Conservation (phyloP, 92 coral and sea anemone genomes). For the Virgularia gustaviana region DNA sequence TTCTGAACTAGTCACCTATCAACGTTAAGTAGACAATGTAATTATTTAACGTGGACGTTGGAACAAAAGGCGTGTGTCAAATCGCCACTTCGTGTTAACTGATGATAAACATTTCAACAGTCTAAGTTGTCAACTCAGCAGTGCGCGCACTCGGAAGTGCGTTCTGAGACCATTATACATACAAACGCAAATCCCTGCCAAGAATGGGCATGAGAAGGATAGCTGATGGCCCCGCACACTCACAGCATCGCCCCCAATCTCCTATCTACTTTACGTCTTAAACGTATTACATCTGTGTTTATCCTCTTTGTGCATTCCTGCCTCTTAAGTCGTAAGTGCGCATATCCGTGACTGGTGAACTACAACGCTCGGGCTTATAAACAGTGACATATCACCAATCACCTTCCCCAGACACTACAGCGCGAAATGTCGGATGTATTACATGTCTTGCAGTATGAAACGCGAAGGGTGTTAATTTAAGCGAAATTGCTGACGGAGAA, state of each 20-base stretch:
- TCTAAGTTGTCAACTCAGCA: slow-evolving; percentile 25
- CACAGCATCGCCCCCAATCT: no score
- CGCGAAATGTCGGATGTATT: slow-evolving; percentile 18
- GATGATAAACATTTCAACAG: slow-evolving; percentile 36
- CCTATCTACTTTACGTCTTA: no score
- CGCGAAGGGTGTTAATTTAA: slow-evolving; percentile 21
- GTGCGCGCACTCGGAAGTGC: slow-evolving; percentile 22
- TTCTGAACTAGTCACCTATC: no score
- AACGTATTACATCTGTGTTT: not conserved
- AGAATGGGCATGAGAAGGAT: no score
- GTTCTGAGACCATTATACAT: slow-evolving; percentile 1
- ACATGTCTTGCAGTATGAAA: no score
- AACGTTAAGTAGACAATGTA: slow-evolving; percentile 41
- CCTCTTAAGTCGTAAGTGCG: not conserved
- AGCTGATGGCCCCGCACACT: no score
- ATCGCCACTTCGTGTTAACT: slow-evolving; percentile 39
- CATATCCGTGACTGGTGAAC: slow-evolving; percentile 10
- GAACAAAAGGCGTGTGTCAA: slow-evolving; percentile 42
- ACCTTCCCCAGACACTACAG: slow-evolving; percentile 3
- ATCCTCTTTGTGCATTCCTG: not conserved
- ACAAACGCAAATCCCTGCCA: slow-evolving; percentile 14
- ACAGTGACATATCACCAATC: not conserved
- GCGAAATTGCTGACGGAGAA: slow-evolving; percentile 26
- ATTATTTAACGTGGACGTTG: slow-evolving; percentile 32
- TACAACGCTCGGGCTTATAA: not conserved